phyloP scores from a whole-genome alignment of 2,888 invertebrate species.

The Plagodis dolabraria region DNA sequence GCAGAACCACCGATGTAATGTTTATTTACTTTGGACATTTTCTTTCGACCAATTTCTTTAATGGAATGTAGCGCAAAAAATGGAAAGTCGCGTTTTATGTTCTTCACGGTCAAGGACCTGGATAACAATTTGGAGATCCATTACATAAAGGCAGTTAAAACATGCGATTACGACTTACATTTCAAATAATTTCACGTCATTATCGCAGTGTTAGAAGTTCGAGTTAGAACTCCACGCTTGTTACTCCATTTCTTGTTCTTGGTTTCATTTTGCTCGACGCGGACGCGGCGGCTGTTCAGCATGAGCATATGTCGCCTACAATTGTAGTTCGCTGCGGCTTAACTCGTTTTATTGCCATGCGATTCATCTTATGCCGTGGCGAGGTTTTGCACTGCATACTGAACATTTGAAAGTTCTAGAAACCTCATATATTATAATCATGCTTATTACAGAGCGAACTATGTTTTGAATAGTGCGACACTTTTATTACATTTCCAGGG shows the following conservation, averaged over 20 bases:
- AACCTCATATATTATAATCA: slow-evolving; percentile 9
- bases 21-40: slow-evolving; percentile 18
- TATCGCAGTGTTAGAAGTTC: slow-evolving; percentile 19
- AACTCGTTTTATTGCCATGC: slow-evolving; percentile 48
- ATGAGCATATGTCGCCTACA: slow-evolving; percentile 44
- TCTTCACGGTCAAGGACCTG: slow-evolving; percentile 1
- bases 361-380: slow-evolving; percentile 44
- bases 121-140: slow-evolving; percentile 5
- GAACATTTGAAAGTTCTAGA: slow-evolving; percentile 17
- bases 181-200: slow-evolving; percentile 8
- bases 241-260: slow-evolving; percentile 33
- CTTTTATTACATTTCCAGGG: background rate
- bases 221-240: slow-evolving; percentile 20
- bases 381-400: slow-evolving; percentile 33
- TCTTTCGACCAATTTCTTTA: slow-evolving; percentile 9
- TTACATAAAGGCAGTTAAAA: slow-evolving; percentile 2
- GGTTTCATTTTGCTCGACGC: slow-evolving; percentile 35
- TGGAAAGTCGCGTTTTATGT: slow-evolving; percentile 13
- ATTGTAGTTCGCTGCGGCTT: slow-evolving; percentile 43
- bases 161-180: slow-evolving; percentile 7
- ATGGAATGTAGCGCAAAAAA: slow-evolving; percentile 15
- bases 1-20: slow-evolving; percentile 15
- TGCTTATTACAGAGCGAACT: background rate
- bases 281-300: slow-evolving; percentile 29
- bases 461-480: slow-evolving; percentile 1